A percentile compares a stretch with the other conserved stretches of the same genome.
These are phyloP conservation scores for Papilio xuthus DNA, from an alignment of 1,140 invertebrate genomes.

Conservation along the genomic window DNA sequence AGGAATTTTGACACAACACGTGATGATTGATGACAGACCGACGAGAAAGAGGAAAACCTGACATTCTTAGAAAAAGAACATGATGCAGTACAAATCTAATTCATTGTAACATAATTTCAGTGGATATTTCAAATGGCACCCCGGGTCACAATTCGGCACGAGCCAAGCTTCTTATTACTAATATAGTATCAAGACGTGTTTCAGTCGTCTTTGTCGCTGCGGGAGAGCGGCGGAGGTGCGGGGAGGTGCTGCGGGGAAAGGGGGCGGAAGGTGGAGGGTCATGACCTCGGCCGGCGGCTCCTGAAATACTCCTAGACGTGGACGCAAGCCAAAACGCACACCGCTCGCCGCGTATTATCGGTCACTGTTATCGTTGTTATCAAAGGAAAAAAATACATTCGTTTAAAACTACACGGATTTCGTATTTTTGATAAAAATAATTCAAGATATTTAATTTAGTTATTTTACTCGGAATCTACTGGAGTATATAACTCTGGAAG, in stretches of 20 bases:
- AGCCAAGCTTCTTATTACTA: conserved; percentile 29
- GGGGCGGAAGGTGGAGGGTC: conserved; percentile 56
- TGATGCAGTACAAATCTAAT: not conserved
- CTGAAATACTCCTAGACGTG: conserved; percentile 60
- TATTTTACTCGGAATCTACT: not conserved
- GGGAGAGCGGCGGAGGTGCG: not conserved
- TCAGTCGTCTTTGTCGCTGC: not conserved
- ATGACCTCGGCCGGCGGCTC: conserved; percentile 56
- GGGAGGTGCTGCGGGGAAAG: not conserved
- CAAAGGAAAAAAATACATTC: conserved; percentile 7
- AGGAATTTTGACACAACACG: too few species aligned
- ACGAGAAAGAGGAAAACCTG: not conserved
- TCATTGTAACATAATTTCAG: not conserved
- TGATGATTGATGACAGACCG: not conserved
- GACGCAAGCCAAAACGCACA: conserved; percentile 54
- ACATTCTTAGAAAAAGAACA: not conserved
- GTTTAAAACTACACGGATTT: not conserved
- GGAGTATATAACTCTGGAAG: not conserved
- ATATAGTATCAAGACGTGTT: conserved; percentile 37
- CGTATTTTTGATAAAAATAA: not conserved
- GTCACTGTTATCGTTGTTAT: conserved; percentile 39
- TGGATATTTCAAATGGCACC: not conserved
- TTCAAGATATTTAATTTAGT: not conserved
- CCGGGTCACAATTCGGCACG: conserved; percentile 24
- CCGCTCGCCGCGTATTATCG: conserved; percentile 34